Evolutionary conservation across 2,113 vertebrate genomes (phyloP).

Genomic region (Anthoscopus minutus): DNA sequence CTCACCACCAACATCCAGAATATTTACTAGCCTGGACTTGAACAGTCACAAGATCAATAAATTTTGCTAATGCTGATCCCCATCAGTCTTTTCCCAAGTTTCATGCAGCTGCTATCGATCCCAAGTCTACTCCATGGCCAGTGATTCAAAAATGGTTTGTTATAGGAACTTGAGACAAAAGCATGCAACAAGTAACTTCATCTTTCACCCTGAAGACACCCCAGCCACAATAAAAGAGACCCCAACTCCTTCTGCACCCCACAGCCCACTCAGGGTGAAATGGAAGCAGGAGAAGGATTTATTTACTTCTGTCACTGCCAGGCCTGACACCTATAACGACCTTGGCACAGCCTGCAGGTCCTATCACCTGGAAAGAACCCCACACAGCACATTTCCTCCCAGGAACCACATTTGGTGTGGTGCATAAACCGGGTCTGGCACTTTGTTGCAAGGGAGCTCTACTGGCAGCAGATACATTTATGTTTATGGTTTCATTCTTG

Average conservation of each 20-base stretch:
- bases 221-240: neutral
- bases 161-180: neutral
- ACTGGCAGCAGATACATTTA: neutral
- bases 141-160: neutral
- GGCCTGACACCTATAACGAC: neutral
- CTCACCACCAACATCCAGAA: neutral
- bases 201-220: neutral
- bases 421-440: accelerated
- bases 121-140: neutral
- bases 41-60: neutral
- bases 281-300: neutral
- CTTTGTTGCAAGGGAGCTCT: neutral
- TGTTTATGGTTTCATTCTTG: neutral
- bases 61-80: neutral
- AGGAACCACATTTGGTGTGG: neutral
- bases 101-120: neutral
- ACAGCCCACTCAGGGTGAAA: neutral
- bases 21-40: neutral
- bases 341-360: neutral
- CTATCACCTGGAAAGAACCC: neutral
- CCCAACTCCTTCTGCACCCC: neutral
- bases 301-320: neutral
- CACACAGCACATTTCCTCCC: neutral
- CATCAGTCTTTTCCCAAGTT: neutral
- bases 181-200: neutral